Conservation (phyloP, 2,888 invertebrate genomes). For the Timema cristinae region DNA sequence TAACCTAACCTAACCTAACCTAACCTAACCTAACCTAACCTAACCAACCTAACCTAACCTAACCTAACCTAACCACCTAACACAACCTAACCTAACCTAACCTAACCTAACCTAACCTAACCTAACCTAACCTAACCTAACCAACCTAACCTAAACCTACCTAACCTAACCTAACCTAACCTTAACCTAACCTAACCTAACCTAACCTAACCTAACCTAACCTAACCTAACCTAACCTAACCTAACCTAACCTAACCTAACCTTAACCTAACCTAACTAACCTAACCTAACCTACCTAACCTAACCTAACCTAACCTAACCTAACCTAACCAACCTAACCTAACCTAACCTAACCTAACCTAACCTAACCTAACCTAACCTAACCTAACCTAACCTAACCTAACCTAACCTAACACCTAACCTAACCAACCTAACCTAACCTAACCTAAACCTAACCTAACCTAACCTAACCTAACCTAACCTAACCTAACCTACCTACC, state of each 20-base stretch:
- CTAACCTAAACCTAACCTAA: neutral
- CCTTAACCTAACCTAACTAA: neutral
- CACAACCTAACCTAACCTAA: neutral
- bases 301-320: no score
- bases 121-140: constrained; percentile 22
- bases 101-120: constrained; percentile 35
- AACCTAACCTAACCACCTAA: constrained; percentile 32
- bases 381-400: neutral
- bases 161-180: neutral
- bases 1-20: no score
- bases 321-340: neutral
- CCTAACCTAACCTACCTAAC: no score
- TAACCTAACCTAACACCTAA: neutral
- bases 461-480: neutral
- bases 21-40: constrained; percentile 27
- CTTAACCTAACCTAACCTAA: no score
- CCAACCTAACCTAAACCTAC: no score
- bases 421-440: constrained; percentile 1
- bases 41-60: no score
- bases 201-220: neutral
- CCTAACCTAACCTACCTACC: no score
- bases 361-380: neutral
- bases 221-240: constrained; percentile 9
- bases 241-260: neutral
- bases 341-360: constrained; percentile 4